Conservation (phyloP, 2,113 vertebrate genomes). For the Natator depressus region DNA sequence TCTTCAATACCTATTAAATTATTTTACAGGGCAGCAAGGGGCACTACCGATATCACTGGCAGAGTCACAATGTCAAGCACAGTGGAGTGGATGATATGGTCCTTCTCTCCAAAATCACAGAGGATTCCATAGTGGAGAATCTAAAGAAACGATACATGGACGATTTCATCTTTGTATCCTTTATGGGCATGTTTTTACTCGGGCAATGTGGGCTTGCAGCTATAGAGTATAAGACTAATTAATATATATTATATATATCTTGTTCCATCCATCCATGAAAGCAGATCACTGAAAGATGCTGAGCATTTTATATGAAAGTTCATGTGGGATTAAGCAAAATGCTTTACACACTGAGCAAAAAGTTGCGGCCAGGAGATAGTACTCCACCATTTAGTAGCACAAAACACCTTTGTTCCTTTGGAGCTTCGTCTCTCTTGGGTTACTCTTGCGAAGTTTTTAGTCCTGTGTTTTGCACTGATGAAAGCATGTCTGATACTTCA, state of each 20-base stretch:
- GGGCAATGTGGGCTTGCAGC: not conserved
- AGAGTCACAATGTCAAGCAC: slow-evolving; percentile 99
- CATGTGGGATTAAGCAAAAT: not conserved
- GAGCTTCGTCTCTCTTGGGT: not conserved
- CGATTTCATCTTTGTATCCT: slow-evolving; percentile 99
- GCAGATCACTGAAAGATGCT: not conserved
- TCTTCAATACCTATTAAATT: not conserved
- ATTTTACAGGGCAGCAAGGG: slow-evolving; percentile 93
- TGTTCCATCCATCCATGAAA: not conserved
- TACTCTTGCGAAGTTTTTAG: not conserved
- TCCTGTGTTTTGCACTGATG: not conserved
- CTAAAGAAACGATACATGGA: slow-evolving; percentile 99
- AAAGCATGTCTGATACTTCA: not conserved
- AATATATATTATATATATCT: not conserved
- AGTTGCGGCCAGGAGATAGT: not conserved
- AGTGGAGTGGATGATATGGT: slow-evolving; percentile 99
- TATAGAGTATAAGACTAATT: not conserved
- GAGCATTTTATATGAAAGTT: not conserved
- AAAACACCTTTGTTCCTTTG: accelerated
- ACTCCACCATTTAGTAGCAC: accelerated
- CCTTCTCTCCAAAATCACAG: slow-evolving; percentile 95
- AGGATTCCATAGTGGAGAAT: slow-evolving; percentile 98
- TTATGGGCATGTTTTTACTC: slow-evolving; percentile 9
- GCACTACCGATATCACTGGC: slow-evolving; percentile 97
- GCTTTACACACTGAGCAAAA: not conserved